phyloP scores from a whole-genome alignment of 2,888 invertebrate species.

The Trisateles emortualis region DNA sequence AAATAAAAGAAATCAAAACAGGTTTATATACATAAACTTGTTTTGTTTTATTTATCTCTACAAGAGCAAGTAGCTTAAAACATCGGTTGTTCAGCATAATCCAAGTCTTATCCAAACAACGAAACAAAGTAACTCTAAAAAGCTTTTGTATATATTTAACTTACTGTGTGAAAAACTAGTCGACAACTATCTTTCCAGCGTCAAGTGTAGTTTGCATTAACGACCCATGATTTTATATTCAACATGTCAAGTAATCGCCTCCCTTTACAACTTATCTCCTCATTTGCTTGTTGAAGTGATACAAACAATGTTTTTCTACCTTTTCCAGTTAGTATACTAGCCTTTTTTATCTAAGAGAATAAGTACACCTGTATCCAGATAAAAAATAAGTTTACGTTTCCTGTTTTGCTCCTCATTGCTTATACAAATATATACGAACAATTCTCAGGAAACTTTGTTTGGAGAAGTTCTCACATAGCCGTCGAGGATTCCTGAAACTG shows the following conservation, averaged over 20 bases:
- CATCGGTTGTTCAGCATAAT: too few relatives aligned
- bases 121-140: background rate
- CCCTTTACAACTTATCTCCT: conserved; percentile 5
- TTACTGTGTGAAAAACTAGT: background rate
- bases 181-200: background rate
- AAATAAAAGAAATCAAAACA: too few relatives aligned
- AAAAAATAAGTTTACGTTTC: conserved; percentile 66
- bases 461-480: conserved; percentile 76
- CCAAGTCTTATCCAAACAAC: background rate
- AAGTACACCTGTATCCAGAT: conserved; percentile 47
- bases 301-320: conserved; percentile 4
- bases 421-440: conserved; percentile 80
- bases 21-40: too few relatives aligned
- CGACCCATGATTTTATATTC: conserved; percentile 5
- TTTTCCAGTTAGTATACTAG: background rate
- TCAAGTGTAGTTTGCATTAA: conserved; percentile 3
- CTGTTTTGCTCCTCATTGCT: conserved; percentile 74
- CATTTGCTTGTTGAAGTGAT: conserved; percentile 3
- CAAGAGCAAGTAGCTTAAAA: too few relatives aligned
- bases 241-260: conserved; percentile 4
- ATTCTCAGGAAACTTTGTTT: conserved; percentile 71
- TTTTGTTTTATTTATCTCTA: too few relatives aligned
- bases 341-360: conserved; percentile 22
- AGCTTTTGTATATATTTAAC: background rate
- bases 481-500: conserved; percentile 74